A percentile compares a stretch with the other conserved stretches of the same genome.
Conservation (phyloP, 2,113 vertebrate genomes). For the Rhabdomys dilectus region DNA sequence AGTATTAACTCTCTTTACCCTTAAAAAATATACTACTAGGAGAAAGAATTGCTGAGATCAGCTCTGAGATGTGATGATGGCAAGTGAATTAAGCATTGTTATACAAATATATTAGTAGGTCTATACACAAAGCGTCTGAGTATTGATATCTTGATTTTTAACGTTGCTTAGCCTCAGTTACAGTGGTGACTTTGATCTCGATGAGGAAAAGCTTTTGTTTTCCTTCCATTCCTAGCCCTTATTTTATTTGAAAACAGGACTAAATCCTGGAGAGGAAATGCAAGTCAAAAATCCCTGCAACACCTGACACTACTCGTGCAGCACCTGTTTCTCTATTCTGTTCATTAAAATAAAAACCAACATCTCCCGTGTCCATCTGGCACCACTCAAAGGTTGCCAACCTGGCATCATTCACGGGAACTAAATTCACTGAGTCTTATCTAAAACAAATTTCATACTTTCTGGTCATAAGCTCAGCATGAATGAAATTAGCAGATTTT, state of each 20-base stretch:
- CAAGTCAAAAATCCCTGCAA: neutral
- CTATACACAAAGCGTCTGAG: neutral
- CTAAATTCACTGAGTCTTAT: slow-evolving; percentile 67
- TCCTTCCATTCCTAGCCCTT: slow-evolving; percentile 10
- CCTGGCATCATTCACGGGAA: slow-evolving; percentile 58
- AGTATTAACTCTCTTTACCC: neutral
- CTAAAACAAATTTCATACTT: slow-evolving; percentile 70
- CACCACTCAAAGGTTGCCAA: slow-evolving; percentile 69
- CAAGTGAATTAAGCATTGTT: neutral
- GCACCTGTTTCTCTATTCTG: slow-evolving; percentile 70
- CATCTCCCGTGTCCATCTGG: slow-evolving; percentile 70
- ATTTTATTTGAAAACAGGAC: slow-evolving; percentile 46
- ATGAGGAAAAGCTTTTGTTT: neutral
- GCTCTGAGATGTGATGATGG: neutral
- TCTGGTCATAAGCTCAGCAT: slow-evolving; percentile 31
- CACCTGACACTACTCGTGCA: slow-evolving; percentile 22
- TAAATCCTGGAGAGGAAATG: slow-evolving; percentile 19
- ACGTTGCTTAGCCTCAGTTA: neutral
- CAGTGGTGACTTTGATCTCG: neutral
- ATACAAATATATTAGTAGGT: neutral
- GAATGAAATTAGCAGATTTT: slow-evolving; percentile 58
- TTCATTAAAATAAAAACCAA: slow-evolving; percentile 74
- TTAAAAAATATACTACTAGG: neutral
- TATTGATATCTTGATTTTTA: neutral
- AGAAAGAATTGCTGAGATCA: neutral